A percentile compares a stretch with the other conserved stretches of the same genome.
Evolutionary conservation across 2,113 vertebrate genomes (phyloP).

Genomic region (Mirounga angustirostris): DNA sequence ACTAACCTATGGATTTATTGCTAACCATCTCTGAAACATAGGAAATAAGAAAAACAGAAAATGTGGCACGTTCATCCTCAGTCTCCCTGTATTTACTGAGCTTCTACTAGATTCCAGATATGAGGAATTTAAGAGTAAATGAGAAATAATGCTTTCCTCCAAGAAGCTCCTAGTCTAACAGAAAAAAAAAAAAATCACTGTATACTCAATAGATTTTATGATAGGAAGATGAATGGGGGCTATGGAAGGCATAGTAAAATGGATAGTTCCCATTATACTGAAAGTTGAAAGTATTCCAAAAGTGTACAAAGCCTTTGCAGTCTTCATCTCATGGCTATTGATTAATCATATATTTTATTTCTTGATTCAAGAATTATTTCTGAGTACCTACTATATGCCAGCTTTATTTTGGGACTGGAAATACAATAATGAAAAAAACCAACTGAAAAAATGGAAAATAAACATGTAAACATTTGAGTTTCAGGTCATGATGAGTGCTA

Average conservation of each 20-base stretch:
- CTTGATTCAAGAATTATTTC: not conserved
- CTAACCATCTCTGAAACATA: not conserved
- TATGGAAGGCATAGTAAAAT: not conserved
- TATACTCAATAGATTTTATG: not conserved
- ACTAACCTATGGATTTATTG: not conserved
- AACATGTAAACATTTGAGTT: not conserved
- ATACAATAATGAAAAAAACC: not conserved
- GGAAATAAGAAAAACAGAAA: not conserved
- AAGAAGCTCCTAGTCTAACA: not conserved
- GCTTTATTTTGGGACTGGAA: not conserved
- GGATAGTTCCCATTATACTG: not conserved
- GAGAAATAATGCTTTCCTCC: not conserved
- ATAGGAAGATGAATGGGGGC: not conserved
- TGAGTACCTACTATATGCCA: not conserved
- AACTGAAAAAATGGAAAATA: not conserved
- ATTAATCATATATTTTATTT: slow-evolving; percentile 6
- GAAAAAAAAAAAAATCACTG: not conserved
- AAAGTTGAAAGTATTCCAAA: not conserved
- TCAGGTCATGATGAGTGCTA: not conserved
- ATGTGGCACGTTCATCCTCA: not conserved
- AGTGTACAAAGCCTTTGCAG: not conserved
- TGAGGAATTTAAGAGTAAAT: not conserved
- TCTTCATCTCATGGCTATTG: not conserved
- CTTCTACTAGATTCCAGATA: not conserved
- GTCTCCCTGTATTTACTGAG: not conserved